Evolutionary conservation across 2,797 vertebrate species (phyloP).

Genomic region (Peromyscus eremicus): DNA sequence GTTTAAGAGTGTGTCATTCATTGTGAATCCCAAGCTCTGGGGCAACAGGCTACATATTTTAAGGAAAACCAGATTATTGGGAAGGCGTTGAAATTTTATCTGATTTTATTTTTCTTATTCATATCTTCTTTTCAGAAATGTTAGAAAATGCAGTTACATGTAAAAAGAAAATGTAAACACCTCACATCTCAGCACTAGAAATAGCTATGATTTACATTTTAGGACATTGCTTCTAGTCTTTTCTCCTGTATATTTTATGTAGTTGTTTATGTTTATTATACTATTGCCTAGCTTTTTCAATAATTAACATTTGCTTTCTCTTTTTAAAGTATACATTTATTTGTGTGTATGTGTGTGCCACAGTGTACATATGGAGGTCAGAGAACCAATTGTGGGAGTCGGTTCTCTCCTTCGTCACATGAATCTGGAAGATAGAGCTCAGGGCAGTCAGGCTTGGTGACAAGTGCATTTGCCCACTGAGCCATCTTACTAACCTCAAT

Average conservation of each 20-base stretch:
- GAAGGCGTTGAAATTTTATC: slow-evolving; percentile 5
- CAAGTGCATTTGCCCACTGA: background rate
- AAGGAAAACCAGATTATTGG: slow-evolving; percentile 21
- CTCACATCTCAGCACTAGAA: slow-evolving; percentile 8
- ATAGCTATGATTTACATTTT: slow-evolving; percentile 54
- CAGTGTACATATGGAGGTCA: background rate
- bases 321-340: background rate
- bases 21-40: slow-evolving; percentile 41
- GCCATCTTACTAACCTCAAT: background rate
- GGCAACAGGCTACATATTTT: slow-evolving; percentile 5
- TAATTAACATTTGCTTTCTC: background rate
- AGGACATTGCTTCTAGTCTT: slow-evolving; percentile 11
- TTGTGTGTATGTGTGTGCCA: background rate
- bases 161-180: slow-evolving; percentile 63
- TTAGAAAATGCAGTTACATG: slow-evolving; percentile 19
- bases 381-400: background rate
- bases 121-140: slow-evolving; percentile 44
- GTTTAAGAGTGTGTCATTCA: background rate
- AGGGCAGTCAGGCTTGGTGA: background rate
- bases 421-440: background rate
- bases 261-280: slow-evolving; percentile 18
- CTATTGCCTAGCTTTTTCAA: background rate
- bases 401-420: background rate
- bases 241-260: slow-evolving; percentile 41
- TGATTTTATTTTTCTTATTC: slow-evolving; percentile 43